Evolutionary conservation across 2,888 invertebrate genomes (phyloP), one percentile per base, ranked within the genome.

Genomic region (Gari tellinella): DNA sequence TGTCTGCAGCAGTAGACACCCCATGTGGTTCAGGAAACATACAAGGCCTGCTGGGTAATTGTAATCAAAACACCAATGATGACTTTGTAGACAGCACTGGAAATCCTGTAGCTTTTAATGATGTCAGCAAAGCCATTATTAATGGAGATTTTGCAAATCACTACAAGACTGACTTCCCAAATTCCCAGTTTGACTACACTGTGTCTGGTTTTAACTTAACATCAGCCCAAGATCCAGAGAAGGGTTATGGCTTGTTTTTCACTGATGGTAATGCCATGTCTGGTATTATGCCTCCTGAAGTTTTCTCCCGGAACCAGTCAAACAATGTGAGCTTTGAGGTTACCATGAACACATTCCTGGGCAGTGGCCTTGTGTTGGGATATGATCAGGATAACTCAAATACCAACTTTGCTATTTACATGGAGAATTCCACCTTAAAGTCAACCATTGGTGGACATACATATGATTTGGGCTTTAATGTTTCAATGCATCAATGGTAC

Each of bases 11-110:
- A 21, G 31, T 73, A 17, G 43, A 53, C 7, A 56, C 73, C 21
- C 37, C 61, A 12, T 67, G 72, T 21, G 61, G 57, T 25, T 43
- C 60, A 43, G 37, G 40, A 19, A 62, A 66, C 5, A 43, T 62
- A 8, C 31, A 43, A 7, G 86, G 87, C 1, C 52, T 86, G 2
- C 80, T 82, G 60, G 87, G 87, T 8, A 86, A 83, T 58, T 87
- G 86, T 63, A 84, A 87, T 37, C 56, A 53, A 12, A 75, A 82
- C 55, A 25, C 57, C 0, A 66, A 84, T 61, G 83, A 87, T 65
- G 87, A 87, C 55, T 85, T 87, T 53, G 14, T 53, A n/a, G 57
- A 56, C 15, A 17, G 37, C 2, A 26, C n/a, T 14, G 63, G 58
- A 15, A 55, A 45, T 38, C 14, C 58, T n/a, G 48, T 73, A 14